phyloP scores from a whole-genome alignment of 2,113 vertebrate genomes.

The Eulemur rufifrons region DNA sequence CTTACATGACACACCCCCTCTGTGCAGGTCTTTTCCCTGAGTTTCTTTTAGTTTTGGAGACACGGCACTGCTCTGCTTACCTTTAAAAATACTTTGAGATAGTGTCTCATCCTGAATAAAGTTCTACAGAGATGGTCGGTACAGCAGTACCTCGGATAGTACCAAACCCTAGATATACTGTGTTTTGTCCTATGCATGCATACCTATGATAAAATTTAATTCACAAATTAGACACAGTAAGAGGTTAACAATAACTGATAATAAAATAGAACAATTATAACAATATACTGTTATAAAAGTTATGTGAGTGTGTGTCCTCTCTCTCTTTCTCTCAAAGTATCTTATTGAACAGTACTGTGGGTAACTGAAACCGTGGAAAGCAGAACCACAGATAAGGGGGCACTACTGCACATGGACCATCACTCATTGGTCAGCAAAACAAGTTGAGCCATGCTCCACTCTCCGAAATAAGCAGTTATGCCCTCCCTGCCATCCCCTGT shows the following conservation, averaged over 20 bases:
- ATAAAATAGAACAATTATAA: not conserved
- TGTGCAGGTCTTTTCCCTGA: not conserved
- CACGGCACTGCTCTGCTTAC: not conserved
- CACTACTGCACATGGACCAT: not conserved
- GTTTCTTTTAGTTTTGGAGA: conserved; percentile 25
- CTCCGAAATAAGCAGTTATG: not conserved
- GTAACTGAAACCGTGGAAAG: not conserved
- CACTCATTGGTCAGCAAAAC: not conserved
- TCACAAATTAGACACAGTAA: not conserved
- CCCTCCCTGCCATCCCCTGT: not conserved
- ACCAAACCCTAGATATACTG: not conserved
- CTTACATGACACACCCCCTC: not conserved
- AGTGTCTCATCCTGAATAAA: not conserved
- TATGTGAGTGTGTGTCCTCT: not conserved
- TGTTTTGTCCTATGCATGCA: not conserved
- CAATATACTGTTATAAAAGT: not conserved
- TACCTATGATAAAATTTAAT: not conserved
- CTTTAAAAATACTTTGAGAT: conserved; percentile 18
- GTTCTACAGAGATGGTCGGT: not conserved
- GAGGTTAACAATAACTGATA: not conserved
- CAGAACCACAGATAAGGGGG: not conserved
- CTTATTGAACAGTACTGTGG: not conserved
- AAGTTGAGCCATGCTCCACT: not conserved
- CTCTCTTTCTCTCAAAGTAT: not conserved
- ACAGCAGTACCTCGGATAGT: not conserved